Conservation (phyloP, 2,113 vertebrate genomes). For the Ivindomyrus marchei region DNA sequence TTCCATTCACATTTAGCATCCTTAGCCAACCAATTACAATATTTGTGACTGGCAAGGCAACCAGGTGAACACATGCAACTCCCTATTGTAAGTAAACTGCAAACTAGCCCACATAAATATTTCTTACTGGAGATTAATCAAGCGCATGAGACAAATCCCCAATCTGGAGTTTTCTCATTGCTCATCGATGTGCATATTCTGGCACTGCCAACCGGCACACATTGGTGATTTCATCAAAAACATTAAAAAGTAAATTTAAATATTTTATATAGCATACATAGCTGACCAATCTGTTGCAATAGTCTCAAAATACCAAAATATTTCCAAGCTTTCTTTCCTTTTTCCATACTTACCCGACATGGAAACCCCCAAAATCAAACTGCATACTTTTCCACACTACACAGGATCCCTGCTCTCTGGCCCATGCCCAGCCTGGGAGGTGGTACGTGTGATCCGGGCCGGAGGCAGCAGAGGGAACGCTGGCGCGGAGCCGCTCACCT, state of each 20-base stretch:
- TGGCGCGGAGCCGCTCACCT: constrained; percentile 57
- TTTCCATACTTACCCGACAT: no score
- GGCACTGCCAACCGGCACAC: not conserved
- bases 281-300: not conserved
- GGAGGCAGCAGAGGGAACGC: not conserved
- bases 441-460: not conserved
- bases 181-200: not conserved
- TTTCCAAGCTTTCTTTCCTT: no score
- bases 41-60: not conserved
- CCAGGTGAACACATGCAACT: not conserved
- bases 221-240: not conserved
- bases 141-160: not conserved
- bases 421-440: not conserved
- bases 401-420: not conserved
- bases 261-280: not conserved
- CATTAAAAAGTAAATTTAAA: not conserved
- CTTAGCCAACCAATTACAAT: not conserved
- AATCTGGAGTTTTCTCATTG: not conserved
- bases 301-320: not conserved
- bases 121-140: not conserved
- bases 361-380: no score
- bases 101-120: not conserved
- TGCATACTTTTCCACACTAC: not conserved
- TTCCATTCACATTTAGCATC: no score
- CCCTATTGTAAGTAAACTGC: not conserved